Evolutionary conservation across 2,797 vertebrate species (phyloP).

Genomic region (Poeciliopsis paucimaculata): DNA sequence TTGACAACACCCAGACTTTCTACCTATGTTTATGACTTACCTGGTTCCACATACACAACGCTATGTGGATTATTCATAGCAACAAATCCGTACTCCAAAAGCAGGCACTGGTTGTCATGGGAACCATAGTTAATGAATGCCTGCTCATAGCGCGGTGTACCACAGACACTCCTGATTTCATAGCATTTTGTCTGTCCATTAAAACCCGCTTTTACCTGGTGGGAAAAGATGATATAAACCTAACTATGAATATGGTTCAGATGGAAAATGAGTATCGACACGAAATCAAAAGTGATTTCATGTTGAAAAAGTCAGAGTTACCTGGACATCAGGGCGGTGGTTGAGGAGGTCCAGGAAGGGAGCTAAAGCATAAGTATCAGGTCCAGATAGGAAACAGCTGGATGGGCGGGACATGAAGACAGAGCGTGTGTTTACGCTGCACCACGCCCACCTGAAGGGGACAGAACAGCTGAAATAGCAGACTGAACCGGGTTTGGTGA

Average conservation of each 20-base stretch:
- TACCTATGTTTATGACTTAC: slow-evolving; percentile 62
- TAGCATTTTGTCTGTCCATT: slow-evolving; percentile 83
- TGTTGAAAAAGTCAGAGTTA: slow-evolving; percentile 40
- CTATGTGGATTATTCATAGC: slow-evolving; percentile 85
- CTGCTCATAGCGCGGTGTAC: slow-evolving; percentile 79
- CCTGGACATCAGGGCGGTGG: slow-evolving; percentile 89
- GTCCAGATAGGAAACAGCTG: slow-evolving; percentile 79
- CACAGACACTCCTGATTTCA: slow-evolving; percentile 81
- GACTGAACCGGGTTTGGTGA: background rate
- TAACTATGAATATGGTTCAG: background rate
- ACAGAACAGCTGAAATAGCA: background rate
- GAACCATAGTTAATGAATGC: slow-evolving; percentile 93
- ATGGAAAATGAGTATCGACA: background rate
- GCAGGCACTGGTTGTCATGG: slow-evolving; percentile 90
- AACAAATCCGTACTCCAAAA: slow-evolving; percentile 94
- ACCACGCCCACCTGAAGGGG: slow-evolving; percentile 90
- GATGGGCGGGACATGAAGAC: slow-evolving; percentile 85
- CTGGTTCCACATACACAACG: slow-evolving; percentile 86
- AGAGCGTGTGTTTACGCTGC: slow-evolving; percentile 92
- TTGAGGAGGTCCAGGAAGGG: slow-evolving; percentile 95
- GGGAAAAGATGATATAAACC: no score
- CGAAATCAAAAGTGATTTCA: background rate
- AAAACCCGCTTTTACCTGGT: slow-evolving; percentile 88
- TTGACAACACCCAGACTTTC: background rate
- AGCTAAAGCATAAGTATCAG: slow-evolving; percentile 88